These are phyloP conservation scores for Nebria salina DNA, from an alignment of 2,888 invertebrate species.

Conservation along the genomic window DNA sequence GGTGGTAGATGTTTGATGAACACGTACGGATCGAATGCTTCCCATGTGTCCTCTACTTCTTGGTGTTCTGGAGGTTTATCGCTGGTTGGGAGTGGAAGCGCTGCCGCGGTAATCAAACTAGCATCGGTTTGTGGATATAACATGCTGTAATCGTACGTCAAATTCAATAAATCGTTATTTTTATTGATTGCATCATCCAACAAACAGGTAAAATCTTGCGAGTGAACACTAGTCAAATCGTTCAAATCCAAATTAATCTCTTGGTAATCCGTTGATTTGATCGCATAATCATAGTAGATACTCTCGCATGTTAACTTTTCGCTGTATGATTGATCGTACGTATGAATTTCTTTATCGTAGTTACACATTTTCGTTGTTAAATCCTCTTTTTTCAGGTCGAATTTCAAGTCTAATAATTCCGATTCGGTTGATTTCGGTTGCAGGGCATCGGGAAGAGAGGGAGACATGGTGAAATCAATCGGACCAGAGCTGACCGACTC, in stretches of 20 bases:
- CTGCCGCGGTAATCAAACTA: slow-evolving; percentile 57
- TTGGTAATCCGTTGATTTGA: slow-evolving; percentile 58
- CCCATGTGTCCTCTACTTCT: slow-evolving; percentile 71
- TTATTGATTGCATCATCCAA: slow-evolving; percentile 65
- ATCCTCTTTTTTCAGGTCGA: slow-evolving; percentile 50
- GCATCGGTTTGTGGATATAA: slow-evolving; percentile 52
- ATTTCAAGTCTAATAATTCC: slow-evolving; percentile 14
- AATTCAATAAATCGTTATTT: slow-evolving; percentile 56
- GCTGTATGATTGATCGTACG: slow-evolving; percentile 56
- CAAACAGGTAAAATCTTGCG: slow-evolving; percentile 65
- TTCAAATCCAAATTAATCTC: slow-evolving; percentile 60
- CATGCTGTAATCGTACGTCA: slow-evolving; percentile 55
- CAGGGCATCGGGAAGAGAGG: slow-evolving; percentile 41
- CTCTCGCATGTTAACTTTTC: slow-evolving; percentile 58
- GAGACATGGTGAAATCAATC: slow-evolving; percentile 35
- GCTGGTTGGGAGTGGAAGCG: slow-evolving; percentile 48
- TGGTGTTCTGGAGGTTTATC: slow-evolving; percentile 59
- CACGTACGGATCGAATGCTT: slow-evolving; percentile 87
- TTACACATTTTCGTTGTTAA: slow-evolving; percentile 27
- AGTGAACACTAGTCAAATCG: slow-evolving; percentile 60
- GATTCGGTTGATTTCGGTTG: slow-evolving; percentile 11
- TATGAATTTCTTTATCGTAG: slow-evolving; percentile 13
- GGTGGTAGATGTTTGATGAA: slow-evolving; percentile 93
- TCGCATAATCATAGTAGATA: slow-evolving; percentile 60
- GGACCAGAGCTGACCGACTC: slow-evolving; percentile 40